These are phyloP conservation scores for Epinotia bilunana DNA, from an alignment of 2,888 invertebrate species.

Conservation along the genomic window DNA sequence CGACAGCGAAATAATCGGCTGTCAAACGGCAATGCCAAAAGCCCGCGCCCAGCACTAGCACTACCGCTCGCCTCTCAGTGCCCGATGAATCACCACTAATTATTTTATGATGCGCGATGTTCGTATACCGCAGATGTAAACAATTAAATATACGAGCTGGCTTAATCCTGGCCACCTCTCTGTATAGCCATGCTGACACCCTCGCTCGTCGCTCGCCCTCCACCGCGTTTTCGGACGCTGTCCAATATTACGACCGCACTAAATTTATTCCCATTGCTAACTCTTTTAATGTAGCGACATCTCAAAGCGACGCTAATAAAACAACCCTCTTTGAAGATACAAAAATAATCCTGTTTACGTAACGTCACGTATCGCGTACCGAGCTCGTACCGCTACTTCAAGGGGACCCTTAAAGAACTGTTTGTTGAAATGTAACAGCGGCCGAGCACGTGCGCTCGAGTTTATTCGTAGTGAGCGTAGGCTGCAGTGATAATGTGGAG, in stretches of 20 bases:
- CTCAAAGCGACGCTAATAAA: constrained; percentile 65
- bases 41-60: constrained; percentile 59
- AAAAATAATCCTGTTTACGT: constrained; percentile 72
- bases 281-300: constrained; percentile 70
- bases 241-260: constrained; percentile 68
- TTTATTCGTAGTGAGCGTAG: constrained; percentile 45
- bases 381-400: constrained; percentile 40
- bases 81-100: constrained; percentile 78
- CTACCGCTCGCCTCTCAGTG: constrained; percentile 68
- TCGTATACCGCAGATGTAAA: constrained; percentile 57
- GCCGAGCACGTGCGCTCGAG: constrained; percentile 41
- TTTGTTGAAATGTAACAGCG: constrained; percentile 44
- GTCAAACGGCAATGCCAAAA: constrained; percentile 81
- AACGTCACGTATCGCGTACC: constrained; percentile 60
- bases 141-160: constrained; percentile 57
- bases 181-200: constrained; percentile 55
- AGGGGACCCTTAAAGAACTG: constrained; percentile 44
- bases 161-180: constrained; percentile 46
- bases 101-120: constrained; percentile 71
- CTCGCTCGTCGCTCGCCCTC: constrained; percentile 46
- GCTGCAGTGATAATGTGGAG: constrained; percentile 40
- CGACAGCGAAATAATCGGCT: constrained; percentile 80
- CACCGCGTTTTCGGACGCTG: constrained; percentile 56
- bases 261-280: constrained; percentile 72
- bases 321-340: constrained; percentile 75